phyloP scores from a whole-genome alignment of 1,140 invertebrate genomes.

The Periplaneta americana region DNA sequence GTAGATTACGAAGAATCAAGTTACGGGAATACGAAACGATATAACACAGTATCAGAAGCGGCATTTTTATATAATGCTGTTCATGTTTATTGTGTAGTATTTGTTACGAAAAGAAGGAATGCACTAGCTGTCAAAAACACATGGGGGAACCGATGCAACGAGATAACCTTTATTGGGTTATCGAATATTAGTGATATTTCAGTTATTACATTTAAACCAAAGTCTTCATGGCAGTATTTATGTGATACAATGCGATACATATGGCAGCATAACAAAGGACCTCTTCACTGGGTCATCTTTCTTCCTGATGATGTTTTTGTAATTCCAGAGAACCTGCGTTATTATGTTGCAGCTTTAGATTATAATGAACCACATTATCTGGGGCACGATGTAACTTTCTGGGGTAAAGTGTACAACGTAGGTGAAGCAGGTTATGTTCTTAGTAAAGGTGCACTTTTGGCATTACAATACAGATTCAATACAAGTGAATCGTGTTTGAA shows the following conservation, averaged over 20 bases:
- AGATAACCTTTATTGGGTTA: slow-evolving; percentile 16
- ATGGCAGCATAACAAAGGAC: background rate
- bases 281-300: slow-evolving; percentile 25
- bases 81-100: slow-evolving; percentile 23
- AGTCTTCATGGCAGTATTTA: slow-evolving; percentile 24
- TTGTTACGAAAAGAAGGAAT: slow-evolving; percentile 20
- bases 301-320: slow-evolving; percentile 24
- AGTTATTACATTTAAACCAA: slow-evolving; percentile 10
- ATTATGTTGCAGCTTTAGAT: slow-evolving; percentile 22
- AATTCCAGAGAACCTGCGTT: slow-evolving; percentile 27
- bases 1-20: background rate
- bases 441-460: slow-evolving; percentile 35
- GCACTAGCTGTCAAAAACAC: slow-evolving; percentile 22
- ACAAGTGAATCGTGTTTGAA: slow-evolving; percentile 34
- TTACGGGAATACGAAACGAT: background rate
- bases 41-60: background rate
- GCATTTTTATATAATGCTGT: slow-evolving; percentile 19
- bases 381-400: slow-evolving; percentile 42
- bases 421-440: slow-evolving; percentile 46
- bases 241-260: slow-evolving; percentile 21
- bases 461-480: slow-evolving; percentile 37
- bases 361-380: slow-evolving; percentile 38
- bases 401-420: slow-evolving; percentile 44
- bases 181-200: slow-evolving; percentile 12
- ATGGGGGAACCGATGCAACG: slow-evolving; percentile 24